Base-by-base conservation (phyloP, 2,888 invertebrate genomes). In the Pandemis heparana region DNA sequence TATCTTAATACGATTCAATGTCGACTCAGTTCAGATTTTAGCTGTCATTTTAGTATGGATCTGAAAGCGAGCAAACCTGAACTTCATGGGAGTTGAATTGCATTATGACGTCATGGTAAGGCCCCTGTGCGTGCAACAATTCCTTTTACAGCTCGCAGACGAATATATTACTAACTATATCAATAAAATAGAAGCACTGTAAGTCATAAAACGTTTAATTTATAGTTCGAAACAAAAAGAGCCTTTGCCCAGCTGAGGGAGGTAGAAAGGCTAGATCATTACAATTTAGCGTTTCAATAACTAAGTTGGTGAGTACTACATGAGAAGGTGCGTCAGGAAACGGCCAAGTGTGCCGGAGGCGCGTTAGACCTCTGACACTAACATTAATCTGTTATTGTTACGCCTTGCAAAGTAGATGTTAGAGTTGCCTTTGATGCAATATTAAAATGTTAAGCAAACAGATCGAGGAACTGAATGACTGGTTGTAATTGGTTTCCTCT, bases 291-390 rank as follows among this genome's bases (percentile, higher is more conserved):
- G 23, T 23, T 56, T 9, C 38, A n/a, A 60, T 38, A n/a, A 60
- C 12, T 32, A 60, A 8, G 7, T n/a, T 41, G 61, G 16, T 9
- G 32, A 23, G 8, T 14, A 14, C 18, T 53, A 62, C 65, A 71
- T 32, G 6, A 5, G 66, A 39, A 59, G 71, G 71, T 60, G 61
- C 67, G 72, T 72, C 72, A 67, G 67, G 67, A 62, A 72, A 46
- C 23, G 38, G 53, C 46, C 1, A 63, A 18, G 2, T n/a, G 1
- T 23, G 43, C 71, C 66, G 18, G 60, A 16, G 41, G 71, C 71
- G 16, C n/a, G 41, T 1, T 23, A n/a, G 46, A 72, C 72, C 67
- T 67, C 62, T 72, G 72, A 72, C 67, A 67, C 41, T 5, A 43
- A 10, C 63, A 63, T 63, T 63, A 63, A 46, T 63, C 43, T 56